Evolutionary conservation across 2,888 invertebrate genomes (phyloP).

Genomic region (Drosophila neoperkinsi): DNA sequence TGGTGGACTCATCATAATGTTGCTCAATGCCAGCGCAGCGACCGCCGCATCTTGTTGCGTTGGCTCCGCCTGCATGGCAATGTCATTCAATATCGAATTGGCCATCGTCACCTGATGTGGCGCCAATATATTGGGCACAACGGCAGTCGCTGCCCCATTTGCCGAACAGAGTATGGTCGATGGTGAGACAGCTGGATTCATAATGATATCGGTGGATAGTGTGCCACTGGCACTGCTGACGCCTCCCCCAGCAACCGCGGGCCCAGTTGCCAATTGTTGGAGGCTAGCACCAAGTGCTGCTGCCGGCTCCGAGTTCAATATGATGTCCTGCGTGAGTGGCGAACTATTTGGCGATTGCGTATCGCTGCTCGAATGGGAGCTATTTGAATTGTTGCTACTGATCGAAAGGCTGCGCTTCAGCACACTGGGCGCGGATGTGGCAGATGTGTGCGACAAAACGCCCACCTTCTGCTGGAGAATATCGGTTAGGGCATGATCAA

Average conservation of each 20-base stretch:
- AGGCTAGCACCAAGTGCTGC: conserved; percentile 76
- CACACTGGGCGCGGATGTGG: conserved; percentile 50
- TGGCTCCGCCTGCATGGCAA: conserved; percentile 82
- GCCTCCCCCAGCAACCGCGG: conserved; percentile 25
- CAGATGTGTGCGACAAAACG: conserved; percentile 38
- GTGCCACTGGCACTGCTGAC: conserved; percentile 50
- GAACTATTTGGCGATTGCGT: conserved; percentile 78
- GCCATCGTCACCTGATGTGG: conserved; percentile 84
- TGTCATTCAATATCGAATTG: conserved; percentile 83
- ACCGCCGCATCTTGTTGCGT: conserved; percentile 83
- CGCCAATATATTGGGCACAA: conserved; percentile 83
- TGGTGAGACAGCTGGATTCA: conserved; percentile 88
- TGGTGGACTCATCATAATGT: conserved; percentile 84
- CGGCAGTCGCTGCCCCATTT: conserved; percentile 81
- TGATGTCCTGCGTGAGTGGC: conserved; percentile 84
- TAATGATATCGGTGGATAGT: conserved; percentile 86
- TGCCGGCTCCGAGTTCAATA: conserved; percentile 84
- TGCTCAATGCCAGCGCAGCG: conserved; percentile 83
- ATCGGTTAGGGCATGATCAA: conserved; percentile 82
- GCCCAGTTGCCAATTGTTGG: conserved; percentile 69
- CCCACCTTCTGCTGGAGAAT: conserved; percentile 76
- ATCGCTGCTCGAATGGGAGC: conserved; percentile 59
- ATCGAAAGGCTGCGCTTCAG: conserved; percentile 85
- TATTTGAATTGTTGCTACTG: conserved; percentile 79
- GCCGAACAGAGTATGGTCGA: conserved; percentile 87